These are phyloP conservation scores for Drosophila putrida DNA, from an alignment of 2,888 invertebrate species.

Conservation along the genomic window DNA sequence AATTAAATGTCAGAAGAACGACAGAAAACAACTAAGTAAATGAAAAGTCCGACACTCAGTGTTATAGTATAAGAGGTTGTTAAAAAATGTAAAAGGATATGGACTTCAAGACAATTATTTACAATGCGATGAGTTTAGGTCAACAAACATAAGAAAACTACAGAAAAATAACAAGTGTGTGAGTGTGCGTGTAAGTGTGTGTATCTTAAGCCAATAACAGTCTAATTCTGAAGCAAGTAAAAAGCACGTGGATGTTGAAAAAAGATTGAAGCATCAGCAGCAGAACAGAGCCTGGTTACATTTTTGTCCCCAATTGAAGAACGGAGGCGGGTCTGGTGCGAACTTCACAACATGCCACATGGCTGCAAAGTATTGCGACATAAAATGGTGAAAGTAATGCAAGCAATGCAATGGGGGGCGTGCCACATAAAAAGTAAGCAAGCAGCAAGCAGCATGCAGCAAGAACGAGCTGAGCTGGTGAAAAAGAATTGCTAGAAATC, in stretches of 20 bases:
- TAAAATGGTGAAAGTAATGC: conserved; percentile 48
- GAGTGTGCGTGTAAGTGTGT: conserved; percentile 17
- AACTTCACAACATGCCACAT: conserved; percentile 58
- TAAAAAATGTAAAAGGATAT: conserved; percentile 29
- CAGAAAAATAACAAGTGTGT: conserved; percentile 22
- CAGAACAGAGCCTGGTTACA: conserved; percentile 14
- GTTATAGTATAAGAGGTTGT: conserved; percentile 6
- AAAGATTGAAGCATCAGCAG: conserved; percentile 30
- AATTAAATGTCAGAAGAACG: conserved; percentile 39
- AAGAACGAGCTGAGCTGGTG: conserved; percentile 21
- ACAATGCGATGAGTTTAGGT: conserved; percentile 38
- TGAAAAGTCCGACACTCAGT: conserved; percentile 2
- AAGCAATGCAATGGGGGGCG: conserved; percentile 43
- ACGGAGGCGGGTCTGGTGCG: conserved; percentile 15
- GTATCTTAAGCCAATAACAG: conserved; percentile 55
- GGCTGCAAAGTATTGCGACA: conserved; percentile 63
- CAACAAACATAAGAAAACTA: conserved; percentile 30
- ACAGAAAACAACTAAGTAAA: conserved; percentile 17
- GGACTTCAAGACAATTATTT: conserved; percentile 45
- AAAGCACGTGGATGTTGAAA: conserved; percentile 40
- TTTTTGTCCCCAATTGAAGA: conserved; percentile 11
- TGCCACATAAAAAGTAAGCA: conserved; percentile 41
- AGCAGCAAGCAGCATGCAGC: conserved; percentile 32
- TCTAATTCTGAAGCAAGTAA: conserved; percentile 56
- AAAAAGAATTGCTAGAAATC: conserved; percentile 65